phyloP scores from a whole-genome alignment of 2,113 vertebrate genomes.

The Conger conger region DNA sequence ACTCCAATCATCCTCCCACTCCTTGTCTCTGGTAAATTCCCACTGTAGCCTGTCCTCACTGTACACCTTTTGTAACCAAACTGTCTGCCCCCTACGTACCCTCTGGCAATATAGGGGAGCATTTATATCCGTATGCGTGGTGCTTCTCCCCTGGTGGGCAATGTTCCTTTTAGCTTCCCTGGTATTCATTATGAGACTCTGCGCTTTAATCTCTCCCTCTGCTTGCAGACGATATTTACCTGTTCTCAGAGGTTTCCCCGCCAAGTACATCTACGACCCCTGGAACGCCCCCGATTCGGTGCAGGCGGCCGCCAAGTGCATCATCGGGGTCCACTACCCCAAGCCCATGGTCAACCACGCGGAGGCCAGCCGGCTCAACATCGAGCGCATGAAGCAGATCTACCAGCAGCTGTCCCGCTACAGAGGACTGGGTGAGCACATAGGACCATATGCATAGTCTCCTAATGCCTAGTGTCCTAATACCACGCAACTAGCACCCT shows the following conservation, averaged over 20 bases:
- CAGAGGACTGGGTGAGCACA: constrained; percentile 64
- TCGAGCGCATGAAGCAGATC: constrained; percentile 80
- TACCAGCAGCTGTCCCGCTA: constrained; percentile 78
- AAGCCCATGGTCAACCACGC: constrained; percentile 78
- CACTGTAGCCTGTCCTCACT: not conserved
- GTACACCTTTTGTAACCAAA: not conserved
- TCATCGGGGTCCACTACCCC: constrained; percentile 74
- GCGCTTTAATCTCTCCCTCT: constrained; percentile 56
- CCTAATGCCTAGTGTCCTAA: no score
- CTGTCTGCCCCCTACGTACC: not conserved
- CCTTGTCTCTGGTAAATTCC: not conserved
- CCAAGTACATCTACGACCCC: constrained; percentile 77
- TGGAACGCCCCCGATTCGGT: constrained; percentile 74
- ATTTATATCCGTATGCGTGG: not conserved
- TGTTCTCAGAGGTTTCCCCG: constrained; percentile 75
- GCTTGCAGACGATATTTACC: constrained; percentile 76
- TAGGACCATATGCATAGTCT: no score
- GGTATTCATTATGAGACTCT: constrained; percentile 45
- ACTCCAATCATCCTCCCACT: not conserved
- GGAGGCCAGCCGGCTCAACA: constrained; percentile 73
- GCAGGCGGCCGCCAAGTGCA: constrained; percentile 70
- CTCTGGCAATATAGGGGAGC: not conserved
- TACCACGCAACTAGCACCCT: not conserved
- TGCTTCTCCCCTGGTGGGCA: not conserved
- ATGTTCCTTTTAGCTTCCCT: not conserved